Conservation (phyloP, 2,113 vertebrate genomes). For the Rhinichthys klamathensis region DNA sequence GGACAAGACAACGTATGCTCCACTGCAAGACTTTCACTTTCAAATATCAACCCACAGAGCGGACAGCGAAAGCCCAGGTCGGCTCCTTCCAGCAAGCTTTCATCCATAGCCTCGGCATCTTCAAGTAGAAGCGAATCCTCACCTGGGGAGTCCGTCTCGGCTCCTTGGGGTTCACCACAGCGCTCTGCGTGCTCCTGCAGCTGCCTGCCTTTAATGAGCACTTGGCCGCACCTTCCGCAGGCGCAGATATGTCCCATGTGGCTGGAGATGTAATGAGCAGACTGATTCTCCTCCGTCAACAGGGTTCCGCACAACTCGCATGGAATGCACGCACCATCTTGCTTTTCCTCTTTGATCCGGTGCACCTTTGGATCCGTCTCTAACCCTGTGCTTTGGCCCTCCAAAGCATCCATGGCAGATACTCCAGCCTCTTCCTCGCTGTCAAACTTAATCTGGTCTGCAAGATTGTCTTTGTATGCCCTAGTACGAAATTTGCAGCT, state of each 20-base stretch:
- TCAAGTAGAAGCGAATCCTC: conserved; percentile 79
- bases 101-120: conserved; percentile 85
- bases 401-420: conserved; percentile 77
- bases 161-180: conserved; percentile 88
- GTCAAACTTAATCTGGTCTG: conserved; percentile 65
- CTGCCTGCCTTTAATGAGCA: conserved; percentile 94
- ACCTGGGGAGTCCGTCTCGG: conserved; percentile 87
- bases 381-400: conserved; percentile 64
- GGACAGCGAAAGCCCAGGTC: conserved; percentile 88
- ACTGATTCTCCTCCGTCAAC: conserved; percentile 87
- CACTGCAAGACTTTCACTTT: conserved; percentile 87
- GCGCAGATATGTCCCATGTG: conserved; percentile 97
- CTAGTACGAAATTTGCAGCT: conserved; percentile 68
- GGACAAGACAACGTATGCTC: conserved; percentile 91
- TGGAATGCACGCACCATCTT: conserved; percentile 64
- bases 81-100: conserved; percentile 79
- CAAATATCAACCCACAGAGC: conserved; percentile 89
- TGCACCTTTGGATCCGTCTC: conserved; percentile 60
- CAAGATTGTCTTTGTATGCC: conserved; percentile 31
- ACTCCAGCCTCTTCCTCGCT: conserved; percentile 78
- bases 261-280: conserved; percentile 92
- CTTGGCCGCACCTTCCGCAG: conserved; percentile 94
- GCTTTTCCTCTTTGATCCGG: conserved; percentile 72
- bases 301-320: conserved; percentile 92
- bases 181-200: conserved; percentile 94